phyloP scores from a whole-genome alignment of 2,797 vertebrate species.

The Falco concolor region DNA sequence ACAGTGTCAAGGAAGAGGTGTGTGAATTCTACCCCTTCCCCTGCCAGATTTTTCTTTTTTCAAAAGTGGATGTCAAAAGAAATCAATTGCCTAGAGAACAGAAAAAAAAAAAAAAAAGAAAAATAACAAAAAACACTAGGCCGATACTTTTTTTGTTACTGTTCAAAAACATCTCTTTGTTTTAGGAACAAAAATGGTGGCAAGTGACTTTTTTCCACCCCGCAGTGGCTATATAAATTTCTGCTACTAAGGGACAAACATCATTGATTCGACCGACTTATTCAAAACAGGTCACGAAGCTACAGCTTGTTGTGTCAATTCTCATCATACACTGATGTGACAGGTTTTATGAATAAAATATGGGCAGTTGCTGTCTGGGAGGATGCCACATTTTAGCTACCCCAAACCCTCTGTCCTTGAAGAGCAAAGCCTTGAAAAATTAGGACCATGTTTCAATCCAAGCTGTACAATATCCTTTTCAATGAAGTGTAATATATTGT shows the following conservation, averaged over 20 bases:
- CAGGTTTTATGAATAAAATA: conserved; percentile 71
- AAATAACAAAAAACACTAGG: not conserved
- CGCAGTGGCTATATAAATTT: not conserved
- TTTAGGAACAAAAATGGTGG: conserved; percentile 46
- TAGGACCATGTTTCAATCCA: conserved; percentile 69
- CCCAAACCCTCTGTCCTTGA: conserved; percentile 60
- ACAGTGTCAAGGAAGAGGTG: not conserved
- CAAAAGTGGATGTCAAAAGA: not conserved
- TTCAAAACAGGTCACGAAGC: conserved; percentile 37
- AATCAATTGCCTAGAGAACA: not conserved
- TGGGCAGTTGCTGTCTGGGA: conserved; percentile 57
- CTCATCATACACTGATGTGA: conserved; percentile 47
- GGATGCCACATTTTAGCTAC: conserved; percentile 66
- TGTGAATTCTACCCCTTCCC: not conserved
- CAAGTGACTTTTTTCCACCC: conserved; percentile 1
- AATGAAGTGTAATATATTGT: conserved; percentile 66
- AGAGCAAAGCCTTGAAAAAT: conserved; percentile 75
- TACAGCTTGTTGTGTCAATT: conserved; percentile 48
- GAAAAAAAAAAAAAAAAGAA: not conserved
- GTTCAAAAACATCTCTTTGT: conserved; percentile 16
- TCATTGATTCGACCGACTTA: conserved; percentile 22
- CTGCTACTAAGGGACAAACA: conserved; percentile 23
- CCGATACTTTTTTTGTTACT: conserved; percentile 17
- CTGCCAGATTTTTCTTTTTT: not conserved
- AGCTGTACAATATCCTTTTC: conserved; percentile 66